Evolutionary conservation across 2,113 vertebrate genomes (phyloP).

Genomic region (Heterochromis multidens): DNA sequence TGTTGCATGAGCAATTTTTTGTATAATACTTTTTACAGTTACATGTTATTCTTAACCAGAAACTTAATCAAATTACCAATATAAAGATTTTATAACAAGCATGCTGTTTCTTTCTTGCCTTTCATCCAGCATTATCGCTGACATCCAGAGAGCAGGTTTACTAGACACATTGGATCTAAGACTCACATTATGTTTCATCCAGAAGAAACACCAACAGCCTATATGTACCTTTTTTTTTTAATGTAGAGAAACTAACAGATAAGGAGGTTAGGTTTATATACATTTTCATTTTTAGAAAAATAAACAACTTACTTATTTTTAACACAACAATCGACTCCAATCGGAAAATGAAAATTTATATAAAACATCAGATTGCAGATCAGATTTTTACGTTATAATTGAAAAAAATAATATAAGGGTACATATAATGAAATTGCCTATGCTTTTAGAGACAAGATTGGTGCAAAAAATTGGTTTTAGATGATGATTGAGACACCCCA

Average conservation of each 20-base stretch:
- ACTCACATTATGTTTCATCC: not conserved
- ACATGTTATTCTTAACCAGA: not conserved
- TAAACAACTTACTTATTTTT: not conserved
- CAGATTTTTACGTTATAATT: not conserved
- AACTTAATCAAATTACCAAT: not conserved
- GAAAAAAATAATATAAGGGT: accelerated
- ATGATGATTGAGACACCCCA: not conserved
- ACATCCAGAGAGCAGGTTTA: not conserved
- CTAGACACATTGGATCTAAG: not conserved
- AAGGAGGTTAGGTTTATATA: not conserved
- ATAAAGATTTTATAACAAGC: not conserved
- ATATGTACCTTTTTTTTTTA: not conserved
- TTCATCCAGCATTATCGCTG: not conserved
- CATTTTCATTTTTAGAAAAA: not conserved
- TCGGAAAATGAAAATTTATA: not conserved
- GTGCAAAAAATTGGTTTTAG: not conserved
- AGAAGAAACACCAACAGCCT: not conserved
- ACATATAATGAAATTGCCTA: not conserved
- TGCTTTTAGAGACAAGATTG: not conserved
- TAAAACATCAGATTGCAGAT: not conserved
- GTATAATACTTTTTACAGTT: not conserved
- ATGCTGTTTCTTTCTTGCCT: not conserved
- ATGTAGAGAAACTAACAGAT: not conserved
- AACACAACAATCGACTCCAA: not conserved
- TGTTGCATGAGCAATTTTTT: not conserved